These are phyloP conservation scores for Formicarius rufipectus DNA, from an alignment of 2,113 vertebrate species.

Conservation along the genomic window DNA sequence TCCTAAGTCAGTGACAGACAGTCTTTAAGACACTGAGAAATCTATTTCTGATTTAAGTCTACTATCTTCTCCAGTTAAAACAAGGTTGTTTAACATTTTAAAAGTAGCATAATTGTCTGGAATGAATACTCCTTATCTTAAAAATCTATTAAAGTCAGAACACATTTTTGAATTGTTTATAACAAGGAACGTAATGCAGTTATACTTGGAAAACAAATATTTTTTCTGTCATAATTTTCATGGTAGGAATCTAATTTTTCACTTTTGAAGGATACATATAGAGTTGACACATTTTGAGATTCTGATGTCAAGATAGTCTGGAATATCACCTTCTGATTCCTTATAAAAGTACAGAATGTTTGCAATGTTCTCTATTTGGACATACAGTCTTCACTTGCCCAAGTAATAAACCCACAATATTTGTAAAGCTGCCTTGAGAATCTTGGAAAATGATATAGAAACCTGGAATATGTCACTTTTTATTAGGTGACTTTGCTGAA, in stretches of 20 bases:
- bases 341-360: neutral
- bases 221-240: neutral
- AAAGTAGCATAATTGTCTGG: neutral
- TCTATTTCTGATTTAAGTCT: neutral
- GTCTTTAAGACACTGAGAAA: neutral
- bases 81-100: neutral
- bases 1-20: neutral
- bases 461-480: neutral
- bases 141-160: neutral
- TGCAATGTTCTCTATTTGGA: neutral
- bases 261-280: neutral
- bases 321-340: neutral
- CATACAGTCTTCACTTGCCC: neutral
- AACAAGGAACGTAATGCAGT: neutral
- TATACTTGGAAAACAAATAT: neutral
- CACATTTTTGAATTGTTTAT: neutral
- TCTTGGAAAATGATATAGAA: neutral
- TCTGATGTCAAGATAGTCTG: neutral
- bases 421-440: constrained; percentile 9
- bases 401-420: neutral
- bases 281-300: neutral
- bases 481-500: constrained; percentile 22
- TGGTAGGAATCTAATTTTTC: neutral
- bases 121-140: neutral
- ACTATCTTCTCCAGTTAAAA: neutral